Evolutionary conservation across 2,113 vertebrate species (phyloP).

Genomic region (Isichthys henryi): DNA sequence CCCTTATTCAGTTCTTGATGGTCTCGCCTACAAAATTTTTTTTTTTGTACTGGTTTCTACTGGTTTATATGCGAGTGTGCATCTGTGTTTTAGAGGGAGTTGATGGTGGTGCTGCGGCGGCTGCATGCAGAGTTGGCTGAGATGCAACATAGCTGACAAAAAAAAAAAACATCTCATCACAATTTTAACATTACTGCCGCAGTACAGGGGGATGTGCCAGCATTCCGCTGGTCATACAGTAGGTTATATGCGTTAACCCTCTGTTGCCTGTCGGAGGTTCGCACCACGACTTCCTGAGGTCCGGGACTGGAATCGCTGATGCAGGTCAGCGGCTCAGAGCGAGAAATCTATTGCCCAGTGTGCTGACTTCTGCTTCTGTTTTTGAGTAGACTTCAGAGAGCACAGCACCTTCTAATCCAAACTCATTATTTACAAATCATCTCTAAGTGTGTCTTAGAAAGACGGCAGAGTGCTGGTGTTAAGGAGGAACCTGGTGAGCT

Average conservation of each 20-base stretch:
- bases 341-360: not conserved
- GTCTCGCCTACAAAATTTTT: not conserved
- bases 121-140: not conserved
- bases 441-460: not conserved
- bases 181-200: not conserved
- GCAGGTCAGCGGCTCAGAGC: not conserved
- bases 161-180: not conserved
- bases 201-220: not conserved
- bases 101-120: not conserved
- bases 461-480: too few relatives aligned
- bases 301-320: not conserved
- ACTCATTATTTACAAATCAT: not conserved
- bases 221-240: not conserved
- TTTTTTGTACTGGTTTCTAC: not conserved
- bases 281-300: not conserved
- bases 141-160: not conserved
- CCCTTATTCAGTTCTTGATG: not conserved
- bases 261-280: not conserved
- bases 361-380: not conserved
- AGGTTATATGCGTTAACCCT: not conserved
- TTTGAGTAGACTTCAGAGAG: not conserved
- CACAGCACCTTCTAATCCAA: not conserved
- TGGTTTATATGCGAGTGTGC: not conserved
- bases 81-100: not conserved
- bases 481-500: not conserved